These are phyloP conservation scores for Tragelaphus eurycerus DNA, from an alignment of 2,797 vertebrate species.

Conservation along the genomic window DNA sequence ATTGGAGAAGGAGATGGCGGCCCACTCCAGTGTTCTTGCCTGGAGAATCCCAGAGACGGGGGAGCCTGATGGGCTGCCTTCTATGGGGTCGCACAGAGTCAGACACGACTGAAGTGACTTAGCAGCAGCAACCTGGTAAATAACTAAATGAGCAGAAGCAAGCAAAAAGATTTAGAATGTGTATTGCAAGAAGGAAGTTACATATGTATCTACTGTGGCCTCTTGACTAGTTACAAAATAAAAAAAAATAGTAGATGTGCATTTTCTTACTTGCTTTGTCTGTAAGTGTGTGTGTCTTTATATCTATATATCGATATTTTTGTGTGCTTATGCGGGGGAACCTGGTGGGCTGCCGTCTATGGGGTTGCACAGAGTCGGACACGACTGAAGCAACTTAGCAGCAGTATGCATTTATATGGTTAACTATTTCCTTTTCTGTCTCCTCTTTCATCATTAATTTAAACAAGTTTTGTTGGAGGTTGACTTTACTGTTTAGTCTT, in stretches of 20 bases:
- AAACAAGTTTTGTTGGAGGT: background rate
- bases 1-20: no score
- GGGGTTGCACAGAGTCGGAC: no score
- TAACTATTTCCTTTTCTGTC: background rate
- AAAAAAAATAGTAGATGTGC: background rate
- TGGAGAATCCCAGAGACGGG: no score
- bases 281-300: background rate
- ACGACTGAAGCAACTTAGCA: no score
- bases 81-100: no score
- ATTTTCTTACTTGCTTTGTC: background rate
- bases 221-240: background rate
- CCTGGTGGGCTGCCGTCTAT: no score
- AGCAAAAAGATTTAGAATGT: background rate
- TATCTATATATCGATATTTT: background rate
- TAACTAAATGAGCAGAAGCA: background rate
- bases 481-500: background rate
- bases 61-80: no score
- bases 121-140: no score
- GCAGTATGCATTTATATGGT: background rate
- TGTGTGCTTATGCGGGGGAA: background rate
- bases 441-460: background rate
- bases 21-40: no score
- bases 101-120: no score
- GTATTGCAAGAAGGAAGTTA: background rate
- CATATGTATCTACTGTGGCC: background rate